phyloP scores from a whole-genome alignment of 2,888 invertebrate species.

The Cephus rjabovi region DNA sequence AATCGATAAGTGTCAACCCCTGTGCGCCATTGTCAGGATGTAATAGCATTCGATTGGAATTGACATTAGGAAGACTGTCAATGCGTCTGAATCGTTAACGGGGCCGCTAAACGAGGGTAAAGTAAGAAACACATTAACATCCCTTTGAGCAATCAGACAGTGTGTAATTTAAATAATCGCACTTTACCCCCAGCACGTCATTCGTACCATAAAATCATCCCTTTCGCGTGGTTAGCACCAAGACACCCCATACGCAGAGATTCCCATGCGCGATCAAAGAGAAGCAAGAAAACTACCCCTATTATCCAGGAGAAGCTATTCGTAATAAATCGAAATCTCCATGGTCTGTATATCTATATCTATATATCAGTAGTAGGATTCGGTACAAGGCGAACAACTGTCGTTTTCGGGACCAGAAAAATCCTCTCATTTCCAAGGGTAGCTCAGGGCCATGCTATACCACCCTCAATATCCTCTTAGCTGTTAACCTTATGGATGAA shows the following conservation, averaged over 20 bases:
- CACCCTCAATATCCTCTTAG: background rate
- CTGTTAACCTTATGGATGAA: background rate
- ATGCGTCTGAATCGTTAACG: background rate
- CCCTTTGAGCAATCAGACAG: constrained; percentile 3
- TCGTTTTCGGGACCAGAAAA: background rate
- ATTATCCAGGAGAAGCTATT: background rate
- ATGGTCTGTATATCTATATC: too few relatives aligned
- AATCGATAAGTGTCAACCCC: background rate
- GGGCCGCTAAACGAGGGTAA: background rate
- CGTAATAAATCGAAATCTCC: background rate
- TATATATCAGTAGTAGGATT: background rate
- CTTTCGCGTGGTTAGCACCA: background rate
- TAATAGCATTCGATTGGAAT: background rate
- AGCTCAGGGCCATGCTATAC: background rate
- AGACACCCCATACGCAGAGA: background rate
- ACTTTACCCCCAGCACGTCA: background rate
- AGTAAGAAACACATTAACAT: background rate
- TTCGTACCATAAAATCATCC: background rate
- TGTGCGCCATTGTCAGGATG: background rate
- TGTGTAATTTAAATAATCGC: background rate
- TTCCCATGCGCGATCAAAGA: background rate
- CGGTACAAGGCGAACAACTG: background rate
- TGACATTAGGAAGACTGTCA: background rate
- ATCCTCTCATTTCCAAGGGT: background rate
- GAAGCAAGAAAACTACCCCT: background rate